Conservation (phyloP, 2,797 vertebrate genomes). For the Loriculus beryllinus region DNA sequence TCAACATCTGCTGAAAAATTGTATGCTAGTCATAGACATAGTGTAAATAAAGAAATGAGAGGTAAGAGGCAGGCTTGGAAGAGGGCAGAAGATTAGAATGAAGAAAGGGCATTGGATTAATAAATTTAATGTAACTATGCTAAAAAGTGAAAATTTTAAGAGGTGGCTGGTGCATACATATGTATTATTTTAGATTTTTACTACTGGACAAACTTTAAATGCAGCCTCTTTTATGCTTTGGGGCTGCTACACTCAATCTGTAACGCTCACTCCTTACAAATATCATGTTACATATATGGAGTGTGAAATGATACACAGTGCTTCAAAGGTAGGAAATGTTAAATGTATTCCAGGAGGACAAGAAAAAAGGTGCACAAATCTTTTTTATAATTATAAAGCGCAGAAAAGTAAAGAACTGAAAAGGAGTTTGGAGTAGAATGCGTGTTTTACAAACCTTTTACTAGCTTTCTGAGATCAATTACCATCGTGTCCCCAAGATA, state of each 20-base stretch:
- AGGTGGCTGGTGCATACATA: neutral
- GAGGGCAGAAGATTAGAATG: neutral
- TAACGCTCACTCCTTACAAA: neutral
- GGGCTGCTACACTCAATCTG: neutral
- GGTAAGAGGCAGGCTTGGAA: neutral
- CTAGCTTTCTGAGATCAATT: slow-evolving; percentile 77
- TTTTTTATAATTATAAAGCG: neutral
- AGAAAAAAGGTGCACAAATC: neutral
- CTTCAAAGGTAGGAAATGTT: neutral
- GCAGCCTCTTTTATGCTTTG: neutral
- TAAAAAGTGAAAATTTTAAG: neutral
- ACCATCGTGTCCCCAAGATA: neutral
- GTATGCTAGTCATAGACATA: neutral
- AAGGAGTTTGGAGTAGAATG: neutral
- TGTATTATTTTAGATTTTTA: neutral
- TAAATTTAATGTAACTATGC: neutral
- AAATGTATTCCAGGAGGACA: neutral
- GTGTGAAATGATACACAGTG: neutral
- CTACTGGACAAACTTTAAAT: neutral
- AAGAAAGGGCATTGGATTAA: neutral
- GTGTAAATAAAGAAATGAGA: neutral
- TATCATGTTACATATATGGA: neutral
- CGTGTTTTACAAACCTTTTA: neutral
- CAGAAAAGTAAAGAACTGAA: neutral
- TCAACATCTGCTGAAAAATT: neutral